Evolutionary conservation across 2,113 vertebrate species (phyloP), one percentile per base, ranked within the genome.

Genomic region (Paracanthobrama guichenoti): DNA sequence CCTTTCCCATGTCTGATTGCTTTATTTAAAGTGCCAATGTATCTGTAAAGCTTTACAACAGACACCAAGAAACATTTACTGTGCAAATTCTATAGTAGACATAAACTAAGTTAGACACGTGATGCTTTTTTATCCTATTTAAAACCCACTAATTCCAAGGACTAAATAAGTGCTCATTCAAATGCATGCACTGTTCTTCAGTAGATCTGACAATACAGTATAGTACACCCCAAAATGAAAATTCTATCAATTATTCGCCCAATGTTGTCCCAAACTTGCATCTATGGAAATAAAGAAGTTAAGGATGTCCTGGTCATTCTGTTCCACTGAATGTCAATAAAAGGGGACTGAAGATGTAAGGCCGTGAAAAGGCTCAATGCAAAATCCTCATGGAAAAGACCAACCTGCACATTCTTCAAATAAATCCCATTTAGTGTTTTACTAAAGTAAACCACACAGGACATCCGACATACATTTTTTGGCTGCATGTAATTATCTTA

Each of bases 1-100:
- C 98, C 93, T 99, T 99, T 89, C 97, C 98, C 98, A 99, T 99
- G 88, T 84, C 64, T 82, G 89, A 79, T 69, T 82, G 79, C 46
- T 75, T 85, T 26, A 66, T 66, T 79, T 69, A 87, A 62, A 77
- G 83, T 89, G 83, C 79, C 35, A 72, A 31, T 60, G n/a, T 55
- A 80, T 72, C 81, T 75, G 87, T 20, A 44, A 75, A 14, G 10
- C 60, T 78, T 81, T 57, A 39, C 28, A 18, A n/a, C 7, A 84
- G 77, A 59, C 16, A 28, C 50, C 44, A 81, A 39, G 13, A 31
- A 31, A 64, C 39, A 46, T 26, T 66, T 18, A 80, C 1, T 28
- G 78, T 31, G 8, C 26, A 55, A 67, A 53, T 53, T 53, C n/a
- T 66, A 26, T 10, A 44, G 44, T 26, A 42, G 35, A 42, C 55